Evolutionary conservation across 2,888 invertebrate genomes (phyloP), one percentile per base, ranked within the genome.

Genomic region (Andrena chrysosceles): DNA sequence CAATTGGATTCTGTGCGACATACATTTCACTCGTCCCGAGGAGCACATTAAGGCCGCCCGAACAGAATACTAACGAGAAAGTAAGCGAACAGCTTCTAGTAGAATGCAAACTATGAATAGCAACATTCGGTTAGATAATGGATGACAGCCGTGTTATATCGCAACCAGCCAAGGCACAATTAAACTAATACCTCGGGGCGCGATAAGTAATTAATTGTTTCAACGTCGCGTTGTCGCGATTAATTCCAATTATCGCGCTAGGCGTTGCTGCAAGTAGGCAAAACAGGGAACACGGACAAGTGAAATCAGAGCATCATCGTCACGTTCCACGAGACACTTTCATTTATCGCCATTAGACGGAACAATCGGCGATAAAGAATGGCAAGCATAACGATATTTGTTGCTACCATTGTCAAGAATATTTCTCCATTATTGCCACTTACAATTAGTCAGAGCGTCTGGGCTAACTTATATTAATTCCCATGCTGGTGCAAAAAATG

Each of bases 131-230:
- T 66, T 49, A 26, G 31, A 59, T 69, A 54, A 66, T 76, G 76
- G 23, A 75, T 68, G 76, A 76, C 63, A 64, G 35, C 56, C 59
- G 52, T 64, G 60, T 66, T 35, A 63, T 56, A 59, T 54, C 10
- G 29, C 23, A 78, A 64, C 70, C 31, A 62, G 64, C 62, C 67
- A 52, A 62, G n/a, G 10, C 16, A 49, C 60, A 54, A 74, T 78
- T 75, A 42, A 63, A 68, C 74, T 68, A 62, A 75, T 33, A 74
- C 67, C 52, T 4, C 52, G 35, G 62, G 31, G 26, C 48, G 16
- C 42, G 52, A 74, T 75, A 75, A 54, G 62, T 62, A 78, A 62
- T 78, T 64, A 70, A 70, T 74, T 54, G 63, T 63, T 74, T 29
- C 49, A 74, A 67, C 56, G 48, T 23, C 48, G 26, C 20, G 31